These are phyloP conservation scores for Ptilodon capucinus DNA, from an alignment of 2,888 invertebrate species.

Conservation along the genomic window DNA sequence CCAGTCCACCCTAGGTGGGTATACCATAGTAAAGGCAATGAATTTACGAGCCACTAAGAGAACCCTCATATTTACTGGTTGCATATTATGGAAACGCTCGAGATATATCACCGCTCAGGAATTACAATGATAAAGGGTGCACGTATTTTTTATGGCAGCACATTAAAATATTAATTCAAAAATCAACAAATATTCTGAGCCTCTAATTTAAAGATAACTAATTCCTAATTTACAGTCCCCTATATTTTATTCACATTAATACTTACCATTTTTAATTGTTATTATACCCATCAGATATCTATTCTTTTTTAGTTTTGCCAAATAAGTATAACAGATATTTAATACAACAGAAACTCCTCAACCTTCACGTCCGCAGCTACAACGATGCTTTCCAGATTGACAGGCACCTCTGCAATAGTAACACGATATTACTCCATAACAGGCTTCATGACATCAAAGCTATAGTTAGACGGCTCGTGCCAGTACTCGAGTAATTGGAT, in stretches of 20 bases:
- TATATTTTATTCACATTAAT: no score
- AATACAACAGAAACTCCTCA: constrained; percentile 46
- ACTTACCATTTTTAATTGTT: no score
- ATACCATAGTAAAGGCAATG: constrained; percentile 54
- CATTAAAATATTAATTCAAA: no score
- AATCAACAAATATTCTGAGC: no score
- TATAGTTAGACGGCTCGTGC: background rate
- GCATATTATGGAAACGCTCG: background rate
- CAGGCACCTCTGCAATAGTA: constrained; percentile 44
- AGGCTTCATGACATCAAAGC: background rate
- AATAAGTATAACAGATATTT: constrained; percentile 1
- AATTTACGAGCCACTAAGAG: constrained; percentile 56
- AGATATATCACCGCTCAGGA: background rate
- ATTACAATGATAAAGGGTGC: background rate
- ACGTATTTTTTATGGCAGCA: background rate
- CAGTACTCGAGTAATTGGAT: background rate
- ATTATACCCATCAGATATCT: no score
- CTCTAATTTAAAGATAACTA: no score
- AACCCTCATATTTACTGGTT: constrained; percentile 30
- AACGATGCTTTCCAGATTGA: constrained; percentile 45
- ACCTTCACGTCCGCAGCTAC: constrained; percentile 43
- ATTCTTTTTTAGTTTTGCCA: no score
- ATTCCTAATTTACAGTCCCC: no score
- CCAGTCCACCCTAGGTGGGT: constrained; percentile 59
- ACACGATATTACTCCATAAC: background rate